Percentiles rank a stretch among this genome's conserved stretches.
Conservation (phyloP, 2,113 vertebrate genomes). For the Noctilio leporinus region DNA sequence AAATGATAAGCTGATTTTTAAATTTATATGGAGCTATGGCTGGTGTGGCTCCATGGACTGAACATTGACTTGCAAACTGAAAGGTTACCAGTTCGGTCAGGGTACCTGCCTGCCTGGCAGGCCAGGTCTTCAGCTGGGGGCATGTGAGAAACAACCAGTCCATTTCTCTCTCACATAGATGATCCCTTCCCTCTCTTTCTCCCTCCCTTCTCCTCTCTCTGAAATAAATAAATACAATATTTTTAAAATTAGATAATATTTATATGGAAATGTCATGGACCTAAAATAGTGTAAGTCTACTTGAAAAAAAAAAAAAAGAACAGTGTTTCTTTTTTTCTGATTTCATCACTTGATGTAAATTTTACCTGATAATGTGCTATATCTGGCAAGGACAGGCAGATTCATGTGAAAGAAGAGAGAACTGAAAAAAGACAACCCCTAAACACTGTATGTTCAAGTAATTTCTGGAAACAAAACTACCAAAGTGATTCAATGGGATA, state of each 20-base stretch:
- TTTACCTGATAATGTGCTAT: neutral
- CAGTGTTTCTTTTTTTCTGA: neutral
- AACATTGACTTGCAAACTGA: no score
- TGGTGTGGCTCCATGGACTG: no score
- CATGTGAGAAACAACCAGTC: no score
- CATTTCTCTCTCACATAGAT: no score
- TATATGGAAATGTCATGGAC: neutral
- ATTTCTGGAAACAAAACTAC: neutral
- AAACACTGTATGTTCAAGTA: neutral
- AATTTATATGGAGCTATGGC: neutral
- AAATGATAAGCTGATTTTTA: neutral
- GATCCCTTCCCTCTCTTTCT: no score
- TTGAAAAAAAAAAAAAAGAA: neutral
- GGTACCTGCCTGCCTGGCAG: no score
- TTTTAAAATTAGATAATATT: neutral
- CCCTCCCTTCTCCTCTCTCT: no score
- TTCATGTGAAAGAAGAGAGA: neutral
- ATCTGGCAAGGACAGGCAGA: neutral
- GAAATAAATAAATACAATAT: no score
- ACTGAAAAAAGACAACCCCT: neutral
- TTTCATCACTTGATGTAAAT: neutral
- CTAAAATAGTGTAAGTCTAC: neutral
- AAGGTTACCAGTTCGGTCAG: no score
- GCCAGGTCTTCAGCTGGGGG: no score
- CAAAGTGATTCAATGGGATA: neutral